Percentiles rank a stretch among this genome's conserved stretches.
phyloP scores from a whole-genome alignment of 2,113 vertebrate species.

The Chitala chitala region DNA sequence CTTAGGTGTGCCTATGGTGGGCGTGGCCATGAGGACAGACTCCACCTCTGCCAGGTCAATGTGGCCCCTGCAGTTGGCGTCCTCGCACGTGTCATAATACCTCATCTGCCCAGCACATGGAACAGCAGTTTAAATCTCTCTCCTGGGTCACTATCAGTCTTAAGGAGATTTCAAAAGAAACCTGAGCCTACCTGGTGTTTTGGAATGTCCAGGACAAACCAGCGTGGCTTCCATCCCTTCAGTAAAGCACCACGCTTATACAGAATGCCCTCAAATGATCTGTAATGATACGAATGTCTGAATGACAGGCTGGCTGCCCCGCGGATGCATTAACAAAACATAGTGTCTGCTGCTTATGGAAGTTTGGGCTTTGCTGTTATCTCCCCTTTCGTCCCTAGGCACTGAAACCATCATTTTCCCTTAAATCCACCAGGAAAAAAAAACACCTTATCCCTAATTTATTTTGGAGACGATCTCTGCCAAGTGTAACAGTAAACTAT shows the following conservation, averaged over 20 bases:
- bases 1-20: constrained; percentile 88
- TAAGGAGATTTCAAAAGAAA: neutral
- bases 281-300: constrained; percentile 36
- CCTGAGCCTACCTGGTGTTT: constrained; percentile 85
- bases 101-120: constrained; percentile 72
- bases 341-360: too few species aligned
- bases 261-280: constrained; percentile 91
- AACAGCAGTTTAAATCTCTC: too few species aligned
- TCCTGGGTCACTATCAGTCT: neutral
- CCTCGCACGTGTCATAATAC: constrained; percentile 92
- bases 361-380: too few species aligned
- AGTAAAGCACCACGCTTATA: constrained; percentile 93
- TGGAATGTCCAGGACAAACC: constrained; percentile 94
- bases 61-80: constrained; percentile 88
- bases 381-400: neutral
- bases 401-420: neutral
- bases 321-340: too few species aligned
- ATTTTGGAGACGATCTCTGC: neutral
- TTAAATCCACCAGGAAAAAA: too few species aligned
- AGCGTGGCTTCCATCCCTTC: constrained; percentile 95
- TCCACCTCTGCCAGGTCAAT: constrained; percentile 96
- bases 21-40: constrained; percentile 77
- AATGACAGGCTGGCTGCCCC: too few species aligned
- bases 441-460: too few species aligned
- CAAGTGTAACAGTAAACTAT: neutral